Evolutionary conservation across 2,797 vertebrate species (phyloP).

Genomic region (Enteromius viviparus): DNA sequence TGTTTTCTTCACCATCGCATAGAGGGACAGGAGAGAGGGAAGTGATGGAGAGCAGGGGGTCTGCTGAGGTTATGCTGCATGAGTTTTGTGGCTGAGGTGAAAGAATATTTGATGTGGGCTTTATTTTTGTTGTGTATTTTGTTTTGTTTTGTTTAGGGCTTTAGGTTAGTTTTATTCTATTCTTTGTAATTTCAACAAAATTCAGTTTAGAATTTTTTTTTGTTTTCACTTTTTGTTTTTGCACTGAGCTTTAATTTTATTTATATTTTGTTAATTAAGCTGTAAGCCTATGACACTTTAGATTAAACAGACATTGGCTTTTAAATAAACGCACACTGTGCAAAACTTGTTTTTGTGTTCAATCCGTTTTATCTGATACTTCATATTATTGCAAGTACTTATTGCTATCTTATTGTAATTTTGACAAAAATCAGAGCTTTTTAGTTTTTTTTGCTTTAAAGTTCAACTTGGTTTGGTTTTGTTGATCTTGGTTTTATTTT

Average conservation of each 20-base stretch:
- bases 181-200: not conserved
- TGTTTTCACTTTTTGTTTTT: not conserved
- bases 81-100: not conserved
- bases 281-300: not conserved
- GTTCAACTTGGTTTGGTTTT: not conserved
- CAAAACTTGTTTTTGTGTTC: not conserved
- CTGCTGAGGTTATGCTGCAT: not conserved
- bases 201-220: not conserved
- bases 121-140: not conserved
- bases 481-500: not conserved
- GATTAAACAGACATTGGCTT: not conserved
- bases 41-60: slow-evolving; percentile 13
- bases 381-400: not conserved
- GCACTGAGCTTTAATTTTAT: not conserved
- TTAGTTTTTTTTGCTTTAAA: not conserved
- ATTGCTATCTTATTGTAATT: not conserved
- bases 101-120: not conserved
- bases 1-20: slow-evolving; percentile 33
- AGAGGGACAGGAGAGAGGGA: not conserved
- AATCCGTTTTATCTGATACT: not conserved
- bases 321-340: not conserved
- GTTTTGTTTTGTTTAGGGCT: not conserved
- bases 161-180: not conserved
- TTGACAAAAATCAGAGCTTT: not conserved
- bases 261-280: not conserved